Evolutionary conservation across 2,888 invertebrate species (phyloP).

Genomic region (Deroplatys truncata): DNA sequence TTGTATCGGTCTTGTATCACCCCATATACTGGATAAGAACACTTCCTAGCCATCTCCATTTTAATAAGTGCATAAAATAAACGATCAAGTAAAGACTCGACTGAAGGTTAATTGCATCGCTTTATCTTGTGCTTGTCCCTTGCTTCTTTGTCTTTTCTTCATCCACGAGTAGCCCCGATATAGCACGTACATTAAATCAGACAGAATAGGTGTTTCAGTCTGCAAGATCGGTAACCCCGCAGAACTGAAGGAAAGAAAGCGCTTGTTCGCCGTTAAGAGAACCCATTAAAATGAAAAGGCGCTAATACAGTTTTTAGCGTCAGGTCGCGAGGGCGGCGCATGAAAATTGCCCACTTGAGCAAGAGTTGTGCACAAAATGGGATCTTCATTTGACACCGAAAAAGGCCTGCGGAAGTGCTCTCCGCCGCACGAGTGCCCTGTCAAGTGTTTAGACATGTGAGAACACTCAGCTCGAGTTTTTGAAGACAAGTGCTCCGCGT

Average conservation of each 20-base stretch:
- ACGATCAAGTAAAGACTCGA: too few species aligned
- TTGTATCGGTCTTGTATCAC: too few species aligned
- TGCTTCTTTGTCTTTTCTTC: too few species aligned
- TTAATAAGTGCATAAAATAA: too few species aligned
- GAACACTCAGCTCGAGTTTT: not conserved
- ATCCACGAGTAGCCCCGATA: too few species aligned
- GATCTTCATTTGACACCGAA: not conserved
- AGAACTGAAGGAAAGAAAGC: not conserved
- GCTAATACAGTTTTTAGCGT: not conserved
- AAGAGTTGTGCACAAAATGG: not conserved
- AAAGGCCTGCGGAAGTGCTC: not conserved
- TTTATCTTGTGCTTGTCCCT: too few species aligned
- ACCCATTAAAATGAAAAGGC: not conserved
- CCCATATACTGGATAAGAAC: too few species aligned
- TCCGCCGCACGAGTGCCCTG: not conserved
- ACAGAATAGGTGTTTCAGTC: too few species aligned
- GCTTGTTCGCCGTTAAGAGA: not conserved
- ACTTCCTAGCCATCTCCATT: too few species aligned
- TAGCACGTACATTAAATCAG: too few species aligned
- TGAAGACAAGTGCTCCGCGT: not conserved
- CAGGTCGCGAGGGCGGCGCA: not conserved
- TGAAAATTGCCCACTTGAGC: not conserved
- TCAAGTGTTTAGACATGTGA: not conserved
- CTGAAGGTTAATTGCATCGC: too few species aligned
- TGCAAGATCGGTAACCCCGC: too few species aligned